A percentile compares a stretch with the other conserved stretches of the same genome.
These are phyloP conservation scores for Gryllus longicercus DNA, from an alignment of 2,888 invertebrate genomes.

Conservation along the genomic window DNA sequence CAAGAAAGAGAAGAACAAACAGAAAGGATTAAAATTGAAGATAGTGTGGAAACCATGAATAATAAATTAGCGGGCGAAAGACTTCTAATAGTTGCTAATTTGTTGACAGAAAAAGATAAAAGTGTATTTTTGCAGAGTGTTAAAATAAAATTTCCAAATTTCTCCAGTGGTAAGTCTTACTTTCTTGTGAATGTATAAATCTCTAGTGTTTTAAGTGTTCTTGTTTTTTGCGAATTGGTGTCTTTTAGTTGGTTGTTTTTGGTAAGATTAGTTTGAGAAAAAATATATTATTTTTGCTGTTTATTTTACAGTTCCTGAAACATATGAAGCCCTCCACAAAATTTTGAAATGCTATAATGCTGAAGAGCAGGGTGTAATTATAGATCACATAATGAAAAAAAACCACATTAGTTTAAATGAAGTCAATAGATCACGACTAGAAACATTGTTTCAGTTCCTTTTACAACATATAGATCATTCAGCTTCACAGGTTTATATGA, in stretches of 20 bases:
- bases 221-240: neutral
- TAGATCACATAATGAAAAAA: constrained; percentile 81
- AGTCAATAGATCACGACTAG: constrained; percentile 73
- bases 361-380: constrained; percentile 64
- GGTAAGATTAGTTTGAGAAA: constrained; percentile 21
- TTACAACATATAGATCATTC: constrained; percentile 74
- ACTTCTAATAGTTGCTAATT: no score
- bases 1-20: no score
- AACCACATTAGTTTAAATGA: constrained; percentile 78
- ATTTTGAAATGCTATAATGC: constrained; percentile 60
- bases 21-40: no score
- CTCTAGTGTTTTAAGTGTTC: neutral
- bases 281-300: constrained; percentile 18
- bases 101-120: neutral
- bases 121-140: neutral
- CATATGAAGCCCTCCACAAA: constrained; percentile 60
- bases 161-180: neutral
- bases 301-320: constrained; percentile 54
- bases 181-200: neutral
- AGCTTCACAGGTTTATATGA: constrained; percentile 47
- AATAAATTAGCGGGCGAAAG: no score
- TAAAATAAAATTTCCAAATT: neutral
- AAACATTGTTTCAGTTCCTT: constrained; percentile 69
- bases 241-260: neutral
- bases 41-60: no score